Conservation (phyloP, 2,888 invertebrate species). For the Spatulosminthurus flaviceps region DNA sequence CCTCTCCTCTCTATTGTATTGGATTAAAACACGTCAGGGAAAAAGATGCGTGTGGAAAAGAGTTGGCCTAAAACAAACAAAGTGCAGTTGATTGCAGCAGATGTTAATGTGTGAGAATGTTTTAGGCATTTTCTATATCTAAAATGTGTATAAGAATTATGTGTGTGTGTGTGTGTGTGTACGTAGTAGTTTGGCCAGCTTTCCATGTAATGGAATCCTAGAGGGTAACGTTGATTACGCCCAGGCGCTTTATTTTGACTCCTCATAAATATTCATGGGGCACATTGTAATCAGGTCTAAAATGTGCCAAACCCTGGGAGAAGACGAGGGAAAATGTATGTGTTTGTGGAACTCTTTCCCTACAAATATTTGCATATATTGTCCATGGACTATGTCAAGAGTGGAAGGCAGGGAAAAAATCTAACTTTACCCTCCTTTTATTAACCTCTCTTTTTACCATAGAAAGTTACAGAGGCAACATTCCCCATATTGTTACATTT, state of each 20-base stretch:
- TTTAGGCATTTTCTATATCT: too few species aligned
- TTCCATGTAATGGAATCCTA: neutral
- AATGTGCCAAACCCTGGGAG: slow-evolving; percentile 37
- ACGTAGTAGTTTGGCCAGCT: neutral
- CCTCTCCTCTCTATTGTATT: too few species aligned
- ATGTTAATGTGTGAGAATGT: too few species aligned
- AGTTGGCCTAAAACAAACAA: too few species aligned
- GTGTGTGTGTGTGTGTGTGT: neutral
- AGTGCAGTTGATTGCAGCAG: too few species aligned
- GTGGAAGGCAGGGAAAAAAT: neutral
- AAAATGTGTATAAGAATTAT: neutral
- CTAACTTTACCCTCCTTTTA: too few species aligned
- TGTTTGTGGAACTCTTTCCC: slow-evolving; percentile 23
- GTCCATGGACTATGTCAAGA: neutral
- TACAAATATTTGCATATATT: slow-evolving; percentile 43
- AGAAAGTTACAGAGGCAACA: too few species aligned
- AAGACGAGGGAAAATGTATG: too few species aligned
- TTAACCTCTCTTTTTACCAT: too few species aligned
- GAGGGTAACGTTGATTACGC: slow-evolving; percentile 36
- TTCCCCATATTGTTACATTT: too few species aligned
- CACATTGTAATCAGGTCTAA: slow-evolving; percentile 41
- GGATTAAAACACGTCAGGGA: too few species aligned
- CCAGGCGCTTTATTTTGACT: slow-evolving; percentile 34
- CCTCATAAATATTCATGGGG: slow-evolving; percentile 43
- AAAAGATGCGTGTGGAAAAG: too few species aligned